Evolutionary conservation across 2,797 vertebrate species (phyloP).

Genomic region (Enteromius viviparus): DNA sequence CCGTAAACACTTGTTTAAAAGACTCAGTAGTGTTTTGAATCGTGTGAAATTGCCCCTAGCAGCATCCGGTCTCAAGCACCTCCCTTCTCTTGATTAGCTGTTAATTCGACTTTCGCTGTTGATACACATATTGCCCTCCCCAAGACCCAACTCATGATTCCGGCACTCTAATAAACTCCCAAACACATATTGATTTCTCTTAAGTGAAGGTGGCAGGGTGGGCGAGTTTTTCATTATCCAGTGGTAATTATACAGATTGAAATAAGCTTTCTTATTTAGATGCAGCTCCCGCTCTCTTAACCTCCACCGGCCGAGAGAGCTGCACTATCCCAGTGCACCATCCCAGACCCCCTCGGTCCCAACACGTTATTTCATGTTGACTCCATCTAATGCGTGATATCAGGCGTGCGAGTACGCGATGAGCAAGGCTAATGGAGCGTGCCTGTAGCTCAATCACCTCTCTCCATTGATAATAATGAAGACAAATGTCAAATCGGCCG

Average conservation of each 20-base stretch:
- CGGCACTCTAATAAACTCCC: slow-evolving; percentile 84
- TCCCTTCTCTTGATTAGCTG: slow-evolving; percentile 69
- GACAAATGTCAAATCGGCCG: slow-evolving; percentile 86
- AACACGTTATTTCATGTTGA: slow-evolving; percentile 80
- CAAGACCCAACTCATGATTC: slow-evolving; percentile 73
- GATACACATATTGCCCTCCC: slow-evolving; percentile 50
- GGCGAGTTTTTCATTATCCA: slow-evolving; percentile 84
- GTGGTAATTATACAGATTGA: slow-evolving; percentile 84
- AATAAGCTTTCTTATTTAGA: slow-evolving; percentile 82
- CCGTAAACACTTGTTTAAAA: slow-evolving; percentile 21
- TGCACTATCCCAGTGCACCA: slow-evolving; percentile 55
- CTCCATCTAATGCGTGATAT: slow-evolving; percentile 82
- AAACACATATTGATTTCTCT: slow-evolving; percentile 83
- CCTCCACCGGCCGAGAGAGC: slow-evolving; percentile 61
- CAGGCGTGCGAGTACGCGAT: slow-evolving; percentile 81
- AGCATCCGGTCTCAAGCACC: slow-evolving; percentile 34
- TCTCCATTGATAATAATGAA: slow-evolving; percentile 86
- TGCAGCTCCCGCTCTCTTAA: slow-evolving; percentile 65
- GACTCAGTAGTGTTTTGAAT: slow-evolving; percentile 1
- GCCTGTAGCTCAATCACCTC: slow-evolving; percentile 81
- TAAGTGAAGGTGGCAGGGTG: slow-evolving; percentile 83
- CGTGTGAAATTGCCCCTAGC: background rate
- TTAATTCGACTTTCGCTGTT: slow-evolving; percentile 74
- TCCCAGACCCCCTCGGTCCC: slow-evolving; percentile 67
- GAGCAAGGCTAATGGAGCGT: slow-evolving; percentile 82